Conservation (phyloP, 2,113 vertebrate species). For the Delphinapterus leucas region DNA sequence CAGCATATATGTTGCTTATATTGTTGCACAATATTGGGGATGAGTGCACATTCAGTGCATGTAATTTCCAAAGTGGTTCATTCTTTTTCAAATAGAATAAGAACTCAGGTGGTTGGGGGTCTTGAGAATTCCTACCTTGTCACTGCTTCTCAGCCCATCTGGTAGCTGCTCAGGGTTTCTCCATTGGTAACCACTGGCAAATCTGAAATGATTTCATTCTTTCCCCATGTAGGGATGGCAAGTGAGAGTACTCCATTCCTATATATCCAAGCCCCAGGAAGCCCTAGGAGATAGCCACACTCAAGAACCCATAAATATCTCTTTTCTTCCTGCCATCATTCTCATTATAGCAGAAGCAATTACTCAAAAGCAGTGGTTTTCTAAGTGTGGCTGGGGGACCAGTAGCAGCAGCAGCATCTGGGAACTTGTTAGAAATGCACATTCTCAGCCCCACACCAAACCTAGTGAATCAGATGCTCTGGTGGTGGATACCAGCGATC, state of each 20-base stretch:
- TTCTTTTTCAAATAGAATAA: background rate
- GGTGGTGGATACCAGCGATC: background rate
- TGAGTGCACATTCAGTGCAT: background rate
- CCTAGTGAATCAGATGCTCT: background rate
- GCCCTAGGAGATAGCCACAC: background rate
- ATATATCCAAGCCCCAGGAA: background rate
- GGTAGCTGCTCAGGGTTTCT: background rate
- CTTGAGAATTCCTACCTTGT: background rate
- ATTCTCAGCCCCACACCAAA: background rate
- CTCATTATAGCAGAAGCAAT: background rate
- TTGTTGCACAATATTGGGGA: background rate
- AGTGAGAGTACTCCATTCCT: background rate
- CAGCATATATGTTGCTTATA: background rate
- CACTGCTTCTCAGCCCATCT: background rate
- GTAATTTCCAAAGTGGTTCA: background rate
- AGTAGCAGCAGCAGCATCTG: background rate
- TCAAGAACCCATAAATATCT: background rate
- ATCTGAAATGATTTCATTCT: background rate
- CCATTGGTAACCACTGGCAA: background rate
- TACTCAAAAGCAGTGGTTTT: background rate
- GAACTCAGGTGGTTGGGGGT: background rate
- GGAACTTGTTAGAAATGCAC: background rate
- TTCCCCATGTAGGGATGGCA: background rate
- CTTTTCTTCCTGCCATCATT: background rate
- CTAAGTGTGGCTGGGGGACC: background rate